Evolutionary conservation across 2,113 vertebrate genomes (phyloP).

Genomic region (Sterna hirundo): DNA sequence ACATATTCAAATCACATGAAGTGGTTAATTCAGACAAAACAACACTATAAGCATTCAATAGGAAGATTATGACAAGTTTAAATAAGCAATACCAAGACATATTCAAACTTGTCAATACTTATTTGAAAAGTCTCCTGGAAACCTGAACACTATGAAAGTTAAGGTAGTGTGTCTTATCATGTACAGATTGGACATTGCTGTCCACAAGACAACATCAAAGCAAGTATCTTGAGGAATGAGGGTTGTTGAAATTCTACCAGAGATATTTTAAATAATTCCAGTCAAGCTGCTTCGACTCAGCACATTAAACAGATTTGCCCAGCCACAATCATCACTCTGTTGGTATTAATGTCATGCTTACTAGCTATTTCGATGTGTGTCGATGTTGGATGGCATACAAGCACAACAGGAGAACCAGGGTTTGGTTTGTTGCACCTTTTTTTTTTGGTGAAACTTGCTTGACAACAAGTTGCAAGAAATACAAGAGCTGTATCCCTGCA

Average conservation of each 20-base stretch:
- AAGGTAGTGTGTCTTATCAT: not conserved
- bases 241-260: not conserved
- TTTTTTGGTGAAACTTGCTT: not conserved
- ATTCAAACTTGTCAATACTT: not conserved
- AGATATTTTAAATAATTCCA: not conserved
- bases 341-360: not conserved
- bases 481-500: not conserved
- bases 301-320: not conserved
- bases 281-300: not conserved
- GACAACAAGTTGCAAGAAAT: not conserved
- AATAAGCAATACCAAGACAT: not conserved
- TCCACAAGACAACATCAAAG: not conserved
- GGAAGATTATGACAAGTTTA: not conserved
- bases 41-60: rapidly evolving
- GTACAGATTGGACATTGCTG: not conserved
- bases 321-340: not conserved
- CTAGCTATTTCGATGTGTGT: not conserved
- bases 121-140: not conserved
- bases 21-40: not conserved
- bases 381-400: not conserved
- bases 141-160: not conserved
- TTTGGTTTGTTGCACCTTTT: not conserved
- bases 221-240: not conserved
- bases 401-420: not conserved
- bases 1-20: not conserved